phyloP scores from a whole-genome alignment of 2,113 vertebrate genomes.

The Scytalopus superciliaris region DNA sequence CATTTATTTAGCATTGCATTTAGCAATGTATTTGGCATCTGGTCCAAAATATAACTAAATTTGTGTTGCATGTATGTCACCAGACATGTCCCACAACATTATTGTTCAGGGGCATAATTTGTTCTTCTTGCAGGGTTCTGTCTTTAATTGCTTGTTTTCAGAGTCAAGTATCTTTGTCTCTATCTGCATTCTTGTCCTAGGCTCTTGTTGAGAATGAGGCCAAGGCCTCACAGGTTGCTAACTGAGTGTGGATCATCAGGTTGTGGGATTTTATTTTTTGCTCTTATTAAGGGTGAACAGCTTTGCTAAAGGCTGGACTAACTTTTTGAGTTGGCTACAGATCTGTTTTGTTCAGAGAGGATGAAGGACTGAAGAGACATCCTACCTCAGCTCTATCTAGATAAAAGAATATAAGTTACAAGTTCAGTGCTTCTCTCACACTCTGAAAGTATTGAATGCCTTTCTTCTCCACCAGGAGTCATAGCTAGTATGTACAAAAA shows the following conservation, averaged over 20 bases:
- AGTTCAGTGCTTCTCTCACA: neutral
- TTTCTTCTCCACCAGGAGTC: neutral
- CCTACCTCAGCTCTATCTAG: neutral
- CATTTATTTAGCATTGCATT: no score
- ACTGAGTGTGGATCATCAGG: neutral
- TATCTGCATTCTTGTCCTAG: neutral
- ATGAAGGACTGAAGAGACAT: neutral
- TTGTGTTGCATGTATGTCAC: neutral
- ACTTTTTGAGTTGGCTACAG: neutral
- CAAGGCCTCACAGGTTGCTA: neutral
- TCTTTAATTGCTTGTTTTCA: neutral
- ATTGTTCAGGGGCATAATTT: neutral
- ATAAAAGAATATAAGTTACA: neutral
- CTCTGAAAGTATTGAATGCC: neutral
- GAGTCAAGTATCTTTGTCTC: neutral
- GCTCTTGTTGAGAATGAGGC: neutral
- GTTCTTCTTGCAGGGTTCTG: neutral
- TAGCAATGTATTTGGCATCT: neutral
- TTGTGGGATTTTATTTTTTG: neutral
- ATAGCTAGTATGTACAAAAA: neutral
- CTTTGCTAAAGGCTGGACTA: neutral
- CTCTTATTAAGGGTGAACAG: neutral
- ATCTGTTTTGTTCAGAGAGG: neutral
- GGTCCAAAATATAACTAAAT: neutral
- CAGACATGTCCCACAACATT: neutral